A percentile compares a stretch with the other conserved stretches of the same genome.
Conservation (phyloP, 2,797 vertebrate species). For the Periophthalmus magnuspinnatus region DNA sequence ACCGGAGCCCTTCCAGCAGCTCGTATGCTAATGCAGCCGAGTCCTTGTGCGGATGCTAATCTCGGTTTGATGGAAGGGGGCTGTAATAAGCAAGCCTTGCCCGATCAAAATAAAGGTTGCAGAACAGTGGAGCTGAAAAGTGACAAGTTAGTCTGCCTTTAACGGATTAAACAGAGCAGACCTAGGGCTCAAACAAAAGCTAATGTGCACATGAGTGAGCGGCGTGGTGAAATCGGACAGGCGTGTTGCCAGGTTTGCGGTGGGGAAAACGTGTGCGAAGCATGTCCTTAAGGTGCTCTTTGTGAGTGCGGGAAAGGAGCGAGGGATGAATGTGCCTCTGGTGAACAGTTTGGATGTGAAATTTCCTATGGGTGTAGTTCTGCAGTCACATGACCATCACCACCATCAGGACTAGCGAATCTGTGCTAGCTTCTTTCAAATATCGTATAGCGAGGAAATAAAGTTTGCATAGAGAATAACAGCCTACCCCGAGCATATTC, state of each 20-base stretch:
- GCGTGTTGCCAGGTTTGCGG: constrained; percentile 17
- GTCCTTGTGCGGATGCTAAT: constrained; percentile 61
- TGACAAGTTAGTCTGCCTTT: constrained; percentile 47
- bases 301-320: background rate
- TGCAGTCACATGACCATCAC: background rate
- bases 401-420: background rate
- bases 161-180: constrained; percentile 17
- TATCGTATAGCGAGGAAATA: too few relatives aligned
- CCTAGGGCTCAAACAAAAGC: constrained; percentile 15
- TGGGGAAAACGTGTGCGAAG: constrained; percentile 2
- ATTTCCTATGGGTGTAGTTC: background rate
- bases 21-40: constrained; percentile 44
- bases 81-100: constrained; percentile 40
- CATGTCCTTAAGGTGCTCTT: constrained; percentile 11
- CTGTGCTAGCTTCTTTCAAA: too few relatives aligned
- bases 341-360: background rate
- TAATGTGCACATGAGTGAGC: constrained; percentile 17
- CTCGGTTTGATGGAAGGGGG: constrained; percentile 25
- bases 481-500: background rate
- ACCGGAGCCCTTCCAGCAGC: constrained; percentile 12
- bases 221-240: constrained; percentile 35
- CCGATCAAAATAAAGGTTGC: constrained; percentile 54
- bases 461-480: too few relatives aligned
- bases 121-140: constrained; percentile 46
- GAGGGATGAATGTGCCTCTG: too few relatives aligned